Evolutionary conservation across 2,888 invertebrate genomes (phyloP), one percentile per base, ranked within the genome.

Genomic region (Sinotaia quadrata): DNA sequence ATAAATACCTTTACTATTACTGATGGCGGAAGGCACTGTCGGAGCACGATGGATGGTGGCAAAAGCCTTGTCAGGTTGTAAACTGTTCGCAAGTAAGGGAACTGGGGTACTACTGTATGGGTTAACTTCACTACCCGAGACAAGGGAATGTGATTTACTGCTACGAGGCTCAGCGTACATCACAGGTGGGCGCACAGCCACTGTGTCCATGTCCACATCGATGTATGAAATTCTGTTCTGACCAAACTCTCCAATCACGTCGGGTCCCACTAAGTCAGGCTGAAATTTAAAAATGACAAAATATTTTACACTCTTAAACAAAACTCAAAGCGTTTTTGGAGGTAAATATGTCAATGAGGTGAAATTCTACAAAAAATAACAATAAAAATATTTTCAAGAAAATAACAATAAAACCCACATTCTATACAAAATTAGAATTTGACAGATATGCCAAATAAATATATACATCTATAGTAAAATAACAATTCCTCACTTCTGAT

Each of bases 81-180:
- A 69, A 73, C 63, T 79, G 18, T 21, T 44, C 0, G 58, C 58
- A 52, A 63, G 34, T 0, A 65, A 12, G 4, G 82, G 83, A 3
- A 83, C 80, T 3, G 83, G 81, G 7, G 82, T 80, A 66, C 81
- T 81, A 71, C 83, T 84, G 72, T 84, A 84, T 52, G 80, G 73
- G 24, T 60, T 72, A 49, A 69, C 66, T 21, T 59, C 49, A 12
- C 75, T 74, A 65, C 74, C 75, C 63, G 76, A 76, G 41, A 71
- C 72, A 52, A 72, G 60, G 29, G 68, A 60, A 33, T 76, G 72
- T 51, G 71, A 63, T 36, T 67, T 69, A 29, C 67, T 73, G 52
- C 67, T 61, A 27, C 37, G 69, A 3, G 78, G 80, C 18, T 76
- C 75, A 27, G 80, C 78, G 54, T 80, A 78, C n/a, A 72, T 62